Evolutionary conservation across 2,888 invertebrate species (phyloP), one percentile per base, ranked within the genome.

Genomic region (Pristionchus mayeri): DNA sequence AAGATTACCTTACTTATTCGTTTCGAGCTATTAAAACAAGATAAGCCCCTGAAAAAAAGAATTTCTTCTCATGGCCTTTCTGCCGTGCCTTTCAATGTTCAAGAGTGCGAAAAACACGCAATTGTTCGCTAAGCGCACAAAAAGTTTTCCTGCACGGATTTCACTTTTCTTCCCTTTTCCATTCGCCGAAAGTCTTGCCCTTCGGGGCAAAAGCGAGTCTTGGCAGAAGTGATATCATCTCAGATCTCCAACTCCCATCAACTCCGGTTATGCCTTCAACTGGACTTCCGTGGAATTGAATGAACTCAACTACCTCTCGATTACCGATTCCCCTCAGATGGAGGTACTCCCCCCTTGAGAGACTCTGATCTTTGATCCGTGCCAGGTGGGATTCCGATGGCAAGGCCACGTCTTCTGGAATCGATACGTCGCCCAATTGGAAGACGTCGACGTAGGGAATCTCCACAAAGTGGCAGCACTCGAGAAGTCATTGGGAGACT

Each of bases 351-450:
- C 21, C 54, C 54, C 44, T 57, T 57, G 6, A 57, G 21, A n/a
- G 57, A n/a, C n/a, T n/a, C 48, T 50, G 30, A 76, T 76, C 50
- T 13, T 75, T 78, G 76, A 76, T 76, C 27, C 27, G 4, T 48
- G 48, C 3, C 27, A 89, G 89, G 89, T 89, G 24, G 90, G 90
- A 16, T 90, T 86, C 86, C 89, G 92, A 81, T 92, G 92, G 92
- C 88, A 90, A 75, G 93, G 92, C 18, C 93, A 93, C 85, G 89
- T 91, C 24, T 93, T 93, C 87, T 93, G 93, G 93, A 93, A 93
- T 81, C 90, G 89, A 89, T 93, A 93, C 86, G 91, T 90, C 0
- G 84, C 89, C 24, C 88, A 91, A 24, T 85, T 93, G 24, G 93
- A 93, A 76, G 88, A 90, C 13, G 91, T 93, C 21, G 93, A 93